Evolutionary conservation across 2,113 vertebrate genomes (phyloP).

Genomic region (Solea solea): DNA sequence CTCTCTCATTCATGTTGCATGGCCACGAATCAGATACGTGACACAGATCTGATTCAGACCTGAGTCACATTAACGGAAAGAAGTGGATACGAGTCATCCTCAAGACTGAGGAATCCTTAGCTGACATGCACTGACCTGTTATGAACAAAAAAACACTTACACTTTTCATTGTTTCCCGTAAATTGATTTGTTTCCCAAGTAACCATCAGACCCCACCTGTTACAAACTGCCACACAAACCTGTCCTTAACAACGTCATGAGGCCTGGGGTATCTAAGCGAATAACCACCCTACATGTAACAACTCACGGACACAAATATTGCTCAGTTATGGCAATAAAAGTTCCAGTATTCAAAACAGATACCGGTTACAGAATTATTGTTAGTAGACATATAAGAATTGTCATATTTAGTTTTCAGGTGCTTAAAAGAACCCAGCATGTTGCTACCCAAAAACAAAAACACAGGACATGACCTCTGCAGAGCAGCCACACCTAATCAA

Average conservation of each 20-base stretch:
- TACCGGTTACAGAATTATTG: background rate
- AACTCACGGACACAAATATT: background rate
- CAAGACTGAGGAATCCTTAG: too few relatives aligned
- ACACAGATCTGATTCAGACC: too few relatives aligned
- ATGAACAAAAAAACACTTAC: background rate
- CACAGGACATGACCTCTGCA: constrained; percentile 5
- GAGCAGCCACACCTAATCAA: constrained; percentile 8
- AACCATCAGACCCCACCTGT: constrained; percentile 18
- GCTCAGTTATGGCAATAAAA: background rate
- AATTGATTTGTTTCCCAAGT: too few relatives aligned
- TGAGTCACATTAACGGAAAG: too few relatives aligned
- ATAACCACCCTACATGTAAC: background rate
- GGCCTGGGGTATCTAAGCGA: background rate
- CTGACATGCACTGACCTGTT: background rate
- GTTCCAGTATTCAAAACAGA: background rate
- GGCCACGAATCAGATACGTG: too few relatives aligned
- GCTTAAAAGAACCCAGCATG: background rate
- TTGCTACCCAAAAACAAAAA: constrained; percentile 3
- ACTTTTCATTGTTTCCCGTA: too few relatives aligned
- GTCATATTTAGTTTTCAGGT: background rate
- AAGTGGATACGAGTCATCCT: too few relatives aligned
- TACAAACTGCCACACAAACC: constrained; percentile 1
- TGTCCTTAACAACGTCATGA: background rate
- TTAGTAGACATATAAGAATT: background rate
- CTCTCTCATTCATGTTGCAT: too few relatives aligned